These are phyloP conservation scores for Craniophora ligustri DNA, from an alignment of 2,888 invertebrate species.

Conservation along the genomic window DNA sequence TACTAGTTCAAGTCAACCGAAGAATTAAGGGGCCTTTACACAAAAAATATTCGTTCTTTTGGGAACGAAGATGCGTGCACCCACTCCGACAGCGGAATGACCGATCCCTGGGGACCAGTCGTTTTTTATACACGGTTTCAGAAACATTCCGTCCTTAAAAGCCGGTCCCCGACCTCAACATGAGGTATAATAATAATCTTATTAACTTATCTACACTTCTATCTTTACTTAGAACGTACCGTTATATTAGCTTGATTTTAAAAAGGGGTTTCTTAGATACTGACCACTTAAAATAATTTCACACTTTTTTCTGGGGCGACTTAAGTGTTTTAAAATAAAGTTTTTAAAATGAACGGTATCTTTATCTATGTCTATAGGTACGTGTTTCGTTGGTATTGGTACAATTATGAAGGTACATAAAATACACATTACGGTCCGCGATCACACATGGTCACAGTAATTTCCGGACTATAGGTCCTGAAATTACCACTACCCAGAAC, in stretches of 20 bases:
- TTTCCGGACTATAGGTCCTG: too few species aligned
- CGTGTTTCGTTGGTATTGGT: constrained; percentile 3
- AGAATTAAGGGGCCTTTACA: constrained; percentile 64
- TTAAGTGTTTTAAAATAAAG: constrained; percentile 78
- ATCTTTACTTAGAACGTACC: constrained; percentile 87
- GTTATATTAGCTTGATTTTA: constrained; percentile 83
- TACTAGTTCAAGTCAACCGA: constrained; percentile 59
- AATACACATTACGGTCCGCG: too few species aligned
- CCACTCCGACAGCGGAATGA: constrained; percentile 82
- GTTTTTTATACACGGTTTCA: constrained; percentile 87
- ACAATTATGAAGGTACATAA: not conserved
- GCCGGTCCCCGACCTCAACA: constrained; percentile 83
- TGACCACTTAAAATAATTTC: constrained; percentile 86
- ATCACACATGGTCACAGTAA: too few species aligned
- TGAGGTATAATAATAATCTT: constrained; percentile 86
- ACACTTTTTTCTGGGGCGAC: constrained; percentile 78
- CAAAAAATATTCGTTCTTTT: constrained; percentile 68
- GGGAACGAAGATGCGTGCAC: constrained; percentile 81
- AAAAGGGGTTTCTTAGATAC: constrained; percentile 78
- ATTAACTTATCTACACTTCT: constrained; percentile 87
- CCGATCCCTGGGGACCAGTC: constrained; percentile 80
- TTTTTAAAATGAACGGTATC: constrained; percentile 60
- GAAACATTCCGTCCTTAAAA: constrained; percentile 86
- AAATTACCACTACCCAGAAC: too few species aligned
- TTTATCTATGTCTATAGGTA: constrained; percentile 5